Evolutionary conservation across 2,888 invertebrate species (phyloP), one percentile per base, ranked within the genome.

Genomic region (Pollenia amentaria): DNA sequence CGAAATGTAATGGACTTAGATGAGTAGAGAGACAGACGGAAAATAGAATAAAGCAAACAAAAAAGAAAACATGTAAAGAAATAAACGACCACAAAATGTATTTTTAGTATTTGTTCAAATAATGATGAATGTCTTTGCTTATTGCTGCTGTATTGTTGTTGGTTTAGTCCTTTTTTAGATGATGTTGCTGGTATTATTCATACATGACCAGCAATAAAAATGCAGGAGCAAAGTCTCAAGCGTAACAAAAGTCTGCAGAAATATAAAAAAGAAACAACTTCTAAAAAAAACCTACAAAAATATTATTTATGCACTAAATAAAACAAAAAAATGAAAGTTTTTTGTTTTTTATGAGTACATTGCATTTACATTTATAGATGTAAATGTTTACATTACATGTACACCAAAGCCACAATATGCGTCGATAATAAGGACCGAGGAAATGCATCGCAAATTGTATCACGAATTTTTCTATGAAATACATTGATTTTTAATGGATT

Each of bases 91-190:
- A 85, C 85, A 85, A 82, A 75, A 65, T 69, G 78, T 87, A 62
- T 87, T 87, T 29, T 16, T 38, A 14, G 65, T 79, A 79, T 79
- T 79, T 84, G 84, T 53, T 73, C 73, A 73, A 84, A 79, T 84
- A 78, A 83, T 88, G 85, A 83, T 87, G 79, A 80, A 83, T 85
- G 83, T 76, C 69, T 78, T 73, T 82, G n/a, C 18, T 77, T 65
- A 40, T 65, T 70, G 83, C 70, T 83, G 40, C 29, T 11, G 51
- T 48, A 62, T 40, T 57, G 29, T 29, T 60, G 65, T 55, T 70
- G 14, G 11, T 48, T 72, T 55, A 51, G 14, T n/a, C 21, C 18
- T 42, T 60, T 75, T n/a, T 21, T 29, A 29, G 29, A 29, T 51
- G 42, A 62, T 46, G 53, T 46, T 10, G 1, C 60, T 65, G 14